Percentiles rank a stretch among this genome's conserved stretches.
Conservation (phyloP, 2,797 vertebrate genomes). For the Brachyalestes nurse region DNA sequence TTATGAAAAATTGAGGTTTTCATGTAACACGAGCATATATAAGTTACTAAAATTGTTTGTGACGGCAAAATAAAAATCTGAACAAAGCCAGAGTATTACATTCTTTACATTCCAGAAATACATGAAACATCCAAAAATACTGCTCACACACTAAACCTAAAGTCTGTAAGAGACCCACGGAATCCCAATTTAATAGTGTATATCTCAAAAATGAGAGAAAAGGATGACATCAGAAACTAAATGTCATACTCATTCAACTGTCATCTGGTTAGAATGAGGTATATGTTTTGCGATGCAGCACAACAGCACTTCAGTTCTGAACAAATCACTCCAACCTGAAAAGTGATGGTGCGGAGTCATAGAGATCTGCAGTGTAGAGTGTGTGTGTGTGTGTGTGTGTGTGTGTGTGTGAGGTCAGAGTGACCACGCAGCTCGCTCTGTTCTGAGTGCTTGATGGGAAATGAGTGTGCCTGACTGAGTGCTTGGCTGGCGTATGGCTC, state of each 20-base stretch:
- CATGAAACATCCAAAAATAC: neutral
- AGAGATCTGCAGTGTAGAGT: neutral
- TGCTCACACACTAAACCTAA: neutral
- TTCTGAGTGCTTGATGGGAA: neutral
- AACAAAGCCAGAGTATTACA: neutral
- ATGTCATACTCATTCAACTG: neutral
- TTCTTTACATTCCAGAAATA: neutral
- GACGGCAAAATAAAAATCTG: too few species aligned
- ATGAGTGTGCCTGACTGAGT: neutral
- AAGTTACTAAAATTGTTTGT: too few species aligned
- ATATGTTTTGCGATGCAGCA: neutral
- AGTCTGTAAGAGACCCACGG: neutral
- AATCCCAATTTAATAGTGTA: neutral
- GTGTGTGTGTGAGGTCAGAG: constrained; percentile 20
- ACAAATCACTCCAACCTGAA: neutral
- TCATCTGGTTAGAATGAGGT: neutral
- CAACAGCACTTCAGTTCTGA: neutral
- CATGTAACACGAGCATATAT: too few species aligned
- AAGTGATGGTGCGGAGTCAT: constrained; percentile 4
- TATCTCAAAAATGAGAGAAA: neutral
- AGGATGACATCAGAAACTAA: neutral
- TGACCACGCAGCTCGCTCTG: constrained; percentile 25
- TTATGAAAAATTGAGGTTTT: too few species aligned
- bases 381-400: neutral
- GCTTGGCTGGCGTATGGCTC: neutral